Evolutionary conservation across 2,888 invertebrate genomes (phyloP).

Genomic region (Dicycla oo): DNA sequence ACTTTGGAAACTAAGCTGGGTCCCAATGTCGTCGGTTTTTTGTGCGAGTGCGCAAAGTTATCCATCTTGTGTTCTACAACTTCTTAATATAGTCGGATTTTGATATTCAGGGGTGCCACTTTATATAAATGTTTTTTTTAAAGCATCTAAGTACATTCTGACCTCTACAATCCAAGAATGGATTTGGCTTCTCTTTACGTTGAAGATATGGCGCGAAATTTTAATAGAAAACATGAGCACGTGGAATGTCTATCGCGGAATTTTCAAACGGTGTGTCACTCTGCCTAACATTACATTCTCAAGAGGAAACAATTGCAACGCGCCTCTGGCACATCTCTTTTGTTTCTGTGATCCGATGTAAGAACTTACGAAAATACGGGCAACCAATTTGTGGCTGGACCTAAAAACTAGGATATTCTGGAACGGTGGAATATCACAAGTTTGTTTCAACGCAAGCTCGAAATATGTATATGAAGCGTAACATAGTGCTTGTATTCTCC

Average conservation of each 20-base stretch:
- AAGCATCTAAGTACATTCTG: too few relatives aligned
- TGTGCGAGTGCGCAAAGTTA: too few relatives aligned
- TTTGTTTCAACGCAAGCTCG: neutral
- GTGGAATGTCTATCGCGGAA: neutral
- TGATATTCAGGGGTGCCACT: too few relatives aligned
- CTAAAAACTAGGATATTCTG: constrained; percentile 32
- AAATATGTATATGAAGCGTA: neutral
- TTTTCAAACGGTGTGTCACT: neutral
- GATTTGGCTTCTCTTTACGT: neutral
- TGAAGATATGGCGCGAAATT: neutral
- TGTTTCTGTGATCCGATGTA: constrained; percentile 24
- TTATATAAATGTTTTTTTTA: too few relatives aligned
- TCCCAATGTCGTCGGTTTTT: constrained; percentile 14
- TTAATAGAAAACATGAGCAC: neutral
- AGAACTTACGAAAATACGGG: constrained; percentile 33
- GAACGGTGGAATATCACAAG: constrained; percentile 1
- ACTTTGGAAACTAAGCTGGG: constrained; percentile 27
- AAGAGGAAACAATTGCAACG: neutral
- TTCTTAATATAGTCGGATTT: too few relatives aligned
- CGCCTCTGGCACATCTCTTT: constrained; percentile 9
- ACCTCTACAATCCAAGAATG: too few relatives aligned
- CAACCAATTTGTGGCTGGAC: constrained; percentile 27
- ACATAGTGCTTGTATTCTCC: neutral
- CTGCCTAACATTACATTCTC: neutral
- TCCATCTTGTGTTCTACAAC: too few relatives aligned